phyloP scores from a whole-genome alignment of 2,113 vertebrate species.

The Rhabdornis inornatus region DNA sequence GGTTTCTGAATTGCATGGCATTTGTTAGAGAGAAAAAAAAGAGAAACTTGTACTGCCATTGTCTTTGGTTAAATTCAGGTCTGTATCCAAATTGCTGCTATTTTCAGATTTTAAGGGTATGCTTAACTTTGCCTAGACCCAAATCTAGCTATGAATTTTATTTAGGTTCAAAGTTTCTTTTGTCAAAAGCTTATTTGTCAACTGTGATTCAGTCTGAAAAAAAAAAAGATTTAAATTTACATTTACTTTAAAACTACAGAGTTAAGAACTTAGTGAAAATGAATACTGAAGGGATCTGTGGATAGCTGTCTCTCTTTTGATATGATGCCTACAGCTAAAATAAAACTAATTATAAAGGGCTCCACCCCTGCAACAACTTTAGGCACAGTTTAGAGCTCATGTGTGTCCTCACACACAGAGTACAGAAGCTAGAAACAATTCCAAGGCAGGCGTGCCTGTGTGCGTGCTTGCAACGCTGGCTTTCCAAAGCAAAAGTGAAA shows the following conservation, averaged over 20 bases:
- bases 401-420: not conserved
- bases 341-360: slow-evolving; percentile 29
- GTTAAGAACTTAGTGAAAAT: not conserved
- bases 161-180: not conserved
- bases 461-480: not conserved
- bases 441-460: not conserved
- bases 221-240: no score
- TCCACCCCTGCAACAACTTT: slow-evolving; percentile 43
- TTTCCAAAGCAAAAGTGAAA: slow-evolving; percentile 10
- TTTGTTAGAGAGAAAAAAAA: not conserved
- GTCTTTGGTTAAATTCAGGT: not conserved
- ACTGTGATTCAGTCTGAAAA: not conserved
- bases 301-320: not conserved
- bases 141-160: not conserved
- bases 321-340: slow-evolving; percentile 26
- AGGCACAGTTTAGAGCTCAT: not conserved
- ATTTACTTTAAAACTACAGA: no score
- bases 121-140: not conserved
- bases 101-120: not conserved
- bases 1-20: not conserved
- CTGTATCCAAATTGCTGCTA: not conserved
- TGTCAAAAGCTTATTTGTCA: not conserved
- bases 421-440: not conserved
- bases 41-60: not conserved
- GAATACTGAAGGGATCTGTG: not conserved